These are phyloP conservation scores for Periparus ater DNA, from an alignment of 2,797 vertebrate genomes.

Conservation along the genomic window DNA sequence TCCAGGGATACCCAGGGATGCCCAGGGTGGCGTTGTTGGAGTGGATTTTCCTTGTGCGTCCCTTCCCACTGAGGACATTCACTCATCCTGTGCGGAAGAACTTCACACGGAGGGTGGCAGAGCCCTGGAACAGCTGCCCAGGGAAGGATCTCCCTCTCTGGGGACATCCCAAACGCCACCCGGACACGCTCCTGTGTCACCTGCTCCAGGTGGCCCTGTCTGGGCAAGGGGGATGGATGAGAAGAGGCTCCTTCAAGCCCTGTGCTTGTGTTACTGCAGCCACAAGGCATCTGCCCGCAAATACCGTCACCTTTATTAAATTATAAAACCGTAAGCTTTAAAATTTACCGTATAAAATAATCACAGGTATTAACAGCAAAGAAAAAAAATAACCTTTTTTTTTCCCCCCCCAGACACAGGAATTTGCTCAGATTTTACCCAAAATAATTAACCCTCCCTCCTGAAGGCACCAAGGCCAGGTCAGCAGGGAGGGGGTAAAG, in stretches of 20 bases:
- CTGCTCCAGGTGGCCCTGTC: neutral
- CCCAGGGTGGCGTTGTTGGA: fast-evolving
- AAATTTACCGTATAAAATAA: conserved; percentile 48
- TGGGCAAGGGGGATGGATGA: neutral
- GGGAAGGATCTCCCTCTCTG: too few relatives aligned
- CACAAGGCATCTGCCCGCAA: neutral
- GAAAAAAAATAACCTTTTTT: neutral
- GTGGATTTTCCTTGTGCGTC: fast-evolving
- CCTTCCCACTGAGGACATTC: too few relatives aligned
- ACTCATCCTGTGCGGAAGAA: too few relatives aligned
- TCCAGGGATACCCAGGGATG: too few relatives aligned
- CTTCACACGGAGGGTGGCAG: neutral
- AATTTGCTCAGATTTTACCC: neutral
- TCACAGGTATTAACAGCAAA: conserved; percentile 15
- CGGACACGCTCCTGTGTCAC: neutral
- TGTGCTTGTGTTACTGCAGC: neutral
- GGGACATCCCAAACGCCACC: neutral
- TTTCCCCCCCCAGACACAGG: neutral
- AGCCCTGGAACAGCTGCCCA: neutral
- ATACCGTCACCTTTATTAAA: conserved; percentile 30
- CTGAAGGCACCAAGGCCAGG: neutral
- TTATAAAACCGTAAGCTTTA: conserved; percentile 45
- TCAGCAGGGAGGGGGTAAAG: neutral
- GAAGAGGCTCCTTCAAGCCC: neutral
- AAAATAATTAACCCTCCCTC: neutral